Evolutionary conservation across 2,113 vertebrate genomes (phyloP).

Genomic region (Bagarius yarrelli): DNA sequence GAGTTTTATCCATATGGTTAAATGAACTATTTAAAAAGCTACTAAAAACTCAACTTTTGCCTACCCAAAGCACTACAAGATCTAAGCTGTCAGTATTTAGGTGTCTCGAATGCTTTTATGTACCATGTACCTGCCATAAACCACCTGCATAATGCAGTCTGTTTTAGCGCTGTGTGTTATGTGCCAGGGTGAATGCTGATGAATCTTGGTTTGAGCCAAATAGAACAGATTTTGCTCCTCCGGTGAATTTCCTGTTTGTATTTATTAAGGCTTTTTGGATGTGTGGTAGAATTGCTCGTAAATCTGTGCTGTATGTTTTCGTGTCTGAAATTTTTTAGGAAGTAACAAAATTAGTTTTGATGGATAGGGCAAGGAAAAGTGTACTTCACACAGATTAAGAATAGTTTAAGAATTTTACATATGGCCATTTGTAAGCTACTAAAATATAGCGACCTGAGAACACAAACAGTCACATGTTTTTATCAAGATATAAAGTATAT

Average conservation of each 20-base stretch:
- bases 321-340: not conserved
- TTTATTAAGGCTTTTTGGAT: conserved; percentile 17
- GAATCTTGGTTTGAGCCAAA: conserved; percentile 63
- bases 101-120: not conserved
- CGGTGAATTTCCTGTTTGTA: conserved; percentile 42
- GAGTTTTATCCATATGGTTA: not conserved
- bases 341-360: not conserved
- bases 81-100: not conserved
- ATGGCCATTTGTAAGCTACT: not conserved
- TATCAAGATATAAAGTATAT: no score
- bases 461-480: no score
- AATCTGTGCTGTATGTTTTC: no score
- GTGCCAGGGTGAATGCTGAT: conserved; percentile 59
- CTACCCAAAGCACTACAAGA: not conserved
- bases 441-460: not conserved
- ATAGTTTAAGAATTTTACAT: no score
- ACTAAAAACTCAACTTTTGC: not conserved
- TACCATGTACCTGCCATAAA: not conserved
- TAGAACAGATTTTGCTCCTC: conserved; percentile 42
- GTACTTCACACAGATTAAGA: not conserved
- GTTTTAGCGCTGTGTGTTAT: not conserved
- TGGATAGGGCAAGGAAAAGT: not conserved
- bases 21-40: not conserved
- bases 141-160: conserved; percentile 4
- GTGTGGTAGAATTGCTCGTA: not conserved